These are phyloP conservation scores for Halcyon leucocephala DNA, from an alignment of 2,797 vertebrate species.

Conservation along the genomic window DNA sequence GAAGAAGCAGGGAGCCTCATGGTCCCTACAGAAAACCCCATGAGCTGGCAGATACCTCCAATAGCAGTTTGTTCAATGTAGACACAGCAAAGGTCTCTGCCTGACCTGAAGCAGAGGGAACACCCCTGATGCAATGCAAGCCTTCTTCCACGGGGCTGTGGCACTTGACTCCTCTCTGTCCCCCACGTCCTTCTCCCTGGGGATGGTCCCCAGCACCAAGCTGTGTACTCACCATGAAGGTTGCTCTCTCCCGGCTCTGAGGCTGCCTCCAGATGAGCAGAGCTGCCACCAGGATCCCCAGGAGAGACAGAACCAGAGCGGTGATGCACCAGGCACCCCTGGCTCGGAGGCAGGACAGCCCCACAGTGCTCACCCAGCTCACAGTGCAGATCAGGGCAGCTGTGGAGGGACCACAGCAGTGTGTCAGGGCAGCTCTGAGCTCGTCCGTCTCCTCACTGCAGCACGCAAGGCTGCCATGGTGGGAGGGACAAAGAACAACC, in stretches of 20 bases:
- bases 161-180: not conserved
- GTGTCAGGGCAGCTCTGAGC: not conserved
- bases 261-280: constrained; percentile 85
- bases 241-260: constrained; percentile 80
- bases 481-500: not conserved
- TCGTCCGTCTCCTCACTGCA: not conserved
- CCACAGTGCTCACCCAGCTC: constrained; percentile 71
- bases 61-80: not conserved
- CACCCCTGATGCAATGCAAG: fast-evolving
- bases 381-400: constrained; percentile 73
- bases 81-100: not conserved
- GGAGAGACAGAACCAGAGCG: constrained; percentile 72
- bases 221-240: constrained; percentile 83
- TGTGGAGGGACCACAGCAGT: constrained; percentile 31
- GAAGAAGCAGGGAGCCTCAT: not conserved
- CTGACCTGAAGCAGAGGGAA: not conserved
- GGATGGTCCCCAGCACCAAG: fast-evolving
- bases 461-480: not conserved
- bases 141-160: not conserved
- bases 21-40: not conserved
- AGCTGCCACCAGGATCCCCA: constrained; percentile 63
- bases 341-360: constrained; percentile 66
- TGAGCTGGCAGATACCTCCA: not conserved
- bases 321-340: constrained; percentile 78
- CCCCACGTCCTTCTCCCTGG: not conserved